Conservation (phyloP, 2,113 vertebrate genomes). For the Ibidorhyncha struthersii region DNA sequence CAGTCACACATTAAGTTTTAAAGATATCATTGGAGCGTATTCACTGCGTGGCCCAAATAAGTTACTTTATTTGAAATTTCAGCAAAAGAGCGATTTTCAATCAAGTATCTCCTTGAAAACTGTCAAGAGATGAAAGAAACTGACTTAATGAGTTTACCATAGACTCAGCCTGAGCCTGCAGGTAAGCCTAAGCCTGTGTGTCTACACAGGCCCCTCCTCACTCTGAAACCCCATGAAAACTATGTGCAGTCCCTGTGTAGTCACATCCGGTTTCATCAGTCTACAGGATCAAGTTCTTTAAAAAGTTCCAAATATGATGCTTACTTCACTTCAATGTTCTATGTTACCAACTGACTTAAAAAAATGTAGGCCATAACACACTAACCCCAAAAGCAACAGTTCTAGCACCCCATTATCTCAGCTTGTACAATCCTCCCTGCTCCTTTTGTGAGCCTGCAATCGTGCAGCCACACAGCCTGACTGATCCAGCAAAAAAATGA, state of each 20-base stretch:
- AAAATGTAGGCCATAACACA: background rate
- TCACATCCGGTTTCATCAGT: background rate
- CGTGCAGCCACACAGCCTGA: background rate
- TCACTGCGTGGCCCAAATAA: background rate
- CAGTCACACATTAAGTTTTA: background rate
- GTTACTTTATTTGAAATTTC: background rate
- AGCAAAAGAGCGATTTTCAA: background rate
- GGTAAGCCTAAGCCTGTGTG: background rate
- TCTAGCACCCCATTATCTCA: background rate
- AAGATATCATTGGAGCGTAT: background rate
- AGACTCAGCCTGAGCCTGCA: background rate
- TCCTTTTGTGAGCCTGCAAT: background rate
- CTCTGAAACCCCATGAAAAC: background rate
- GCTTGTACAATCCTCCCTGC: background rate
- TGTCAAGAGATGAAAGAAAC: background rate
- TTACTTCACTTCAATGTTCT: background rate
- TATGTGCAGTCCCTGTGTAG: no score
- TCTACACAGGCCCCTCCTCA: background rate
- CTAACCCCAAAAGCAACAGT: background rate
- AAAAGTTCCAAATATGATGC: background rate
- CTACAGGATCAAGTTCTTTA: background rate
- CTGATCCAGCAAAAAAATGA: background rate
- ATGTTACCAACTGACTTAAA: background rate
- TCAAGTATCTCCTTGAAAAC: background rate
- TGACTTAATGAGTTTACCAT: background rate